Evolutionary conservation across 2,797 vertebrate genomes (phyloP), one percentile per base, ranked within the genome.

Genomic region (Gymnothorax reevesii): DNA sequence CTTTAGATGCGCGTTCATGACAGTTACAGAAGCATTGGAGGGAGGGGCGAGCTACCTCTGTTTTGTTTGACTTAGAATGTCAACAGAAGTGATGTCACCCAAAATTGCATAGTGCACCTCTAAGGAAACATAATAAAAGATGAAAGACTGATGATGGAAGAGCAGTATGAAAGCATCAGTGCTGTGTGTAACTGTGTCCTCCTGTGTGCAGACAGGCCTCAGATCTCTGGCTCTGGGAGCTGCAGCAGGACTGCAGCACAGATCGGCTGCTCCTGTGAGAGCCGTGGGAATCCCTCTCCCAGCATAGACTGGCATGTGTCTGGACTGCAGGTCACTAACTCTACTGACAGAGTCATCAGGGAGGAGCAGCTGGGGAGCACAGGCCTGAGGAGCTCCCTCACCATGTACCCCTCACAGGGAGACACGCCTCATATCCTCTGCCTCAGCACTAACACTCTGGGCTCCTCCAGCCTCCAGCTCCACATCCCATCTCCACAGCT

Each of bases 241-340:
- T 95, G 94, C 25, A 85, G 90, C 85, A 90, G 75, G 84, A 85
- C 89, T 85, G 83, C 87, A 73, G 89, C 90, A 27, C 64, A 82
- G 69, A 87, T 92, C 0, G 83, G 84, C 60, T 95, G 95, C 71
- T 85, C 88, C 87, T 95, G 95, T 49, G 88, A 94, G 86, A 94
- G 91, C 90, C 90, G 89, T 73, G 94, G 93, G 55, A 94, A 95
- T 91, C 95, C 95, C 0, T 33, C 25, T n/a, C 95, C 95, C 49
- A 91, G 86, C 5, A 73, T 95, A 84, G 20, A 42, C 33, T 42
- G 33, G 33, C 2, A 2, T 42, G 33, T 42, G 33, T 42, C 33
- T 42, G 93, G 93, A 12, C 87, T 92, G 54, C 82, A 64, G 49
- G 88, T 94, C 86, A 86, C 88, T 86, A 88, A 91, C 77, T 93